Base-by-base conservation (phyloP, 1,140 invertebrate genomes). In the Bombus cullumanus region DNA sequence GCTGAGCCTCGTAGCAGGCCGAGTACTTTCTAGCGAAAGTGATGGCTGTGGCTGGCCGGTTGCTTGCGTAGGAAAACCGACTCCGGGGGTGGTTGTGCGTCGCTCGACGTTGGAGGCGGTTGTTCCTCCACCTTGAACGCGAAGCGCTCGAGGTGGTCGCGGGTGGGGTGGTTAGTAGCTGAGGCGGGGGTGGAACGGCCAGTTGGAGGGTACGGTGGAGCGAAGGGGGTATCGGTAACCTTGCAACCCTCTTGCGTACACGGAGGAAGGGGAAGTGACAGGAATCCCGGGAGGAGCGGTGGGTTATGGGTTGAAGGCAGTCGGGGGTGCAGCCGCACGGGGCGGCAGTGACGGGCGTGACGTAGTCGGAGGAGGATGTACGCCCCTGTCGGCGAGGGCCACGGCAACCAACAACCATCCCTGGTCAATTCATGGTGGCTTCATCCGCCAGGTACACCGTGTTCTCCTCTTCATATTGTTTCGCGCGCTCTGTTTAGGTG, bases 331-430 rank as follows among this genome's bases (percentile, higher is more conserved):
- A 91, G 88, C 90, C 88, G 89, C 88, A 92, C 91, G 87, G 90
- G 93, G 91, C 88, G 90, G 87, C 93, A 95, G 94, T 95, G 93
- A 94, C 94, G 94, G 94, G 94, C 94, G 95, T 95, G 94, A 94
- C 94, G 94, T 95, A 94, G 94, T 91, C 92, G 91, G 92, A 93
- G 94, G 93, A 95, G 94, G 94, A 95, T 95, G 95, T 95, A 95
- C 91, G 93, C 95, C 93, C 93, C 93, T 94, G 93, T 93, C 88
- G 94, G 93, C 92, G 94, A 93, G 91, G 93, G 90, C 92, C 92
- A 93, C 92, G 94, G 92, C 91, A 94, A 94, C 92, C 93, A 94
- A 91, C 92, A 94, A 92, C 90, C 93, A 93, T 92, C 93, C 88
- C 92, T 94, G 91, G 91, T 94, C 91, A 93, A 94, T 93, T 92